Base-by-base conservation (phyloP, 2,797 vertebrate genomes). In the Myotis vivesi region DNA sequence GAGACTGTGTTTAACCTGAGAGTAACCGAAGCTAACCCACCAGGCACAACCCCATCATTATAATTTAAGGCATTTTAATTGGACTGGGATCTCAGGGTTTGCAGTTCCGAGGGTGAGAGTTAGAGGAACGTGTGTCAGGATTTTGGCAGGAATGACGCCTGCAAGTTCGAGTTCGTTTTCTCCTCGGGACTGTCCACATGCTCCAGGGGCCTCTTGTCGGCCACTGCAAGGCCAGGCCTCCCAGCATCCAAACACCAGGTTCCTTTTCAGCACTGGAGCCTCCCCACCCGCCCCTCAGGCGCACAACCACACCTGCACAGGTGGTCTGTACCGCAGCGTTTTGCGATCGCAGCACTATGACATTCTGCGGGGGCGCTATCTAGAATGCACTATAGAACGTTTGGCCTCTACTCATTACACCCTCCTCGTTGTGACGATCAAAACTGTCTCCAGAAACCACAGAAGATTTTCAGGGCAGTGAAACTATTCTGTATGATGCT, bases 61-160 rank as follows among this genome's bases (percentile, higher is more conserved):
- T 20, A 20, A 90, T 81, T 91, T 85, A 6, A 66, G 75, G 55
- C 85, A 57, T 95, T 95, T 96, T 91, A 71, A 92, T 66, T 92
- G 90, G 62, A 92, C 76, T 92, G 55, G 83, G 87, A 68, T 72
- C 49, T 85, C 12, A 23, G 88, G 84, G 77, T 89, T 75, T 94
- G 79, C 94, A 79, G 83, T 90, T 91, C 91, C 94, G 83, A 94
- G 89, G 44, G 69, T 77, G 25, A 68, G 49, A 76, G 85, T 84
- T 93, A 76, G 57, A 95, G 82, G 83, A 93, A 86, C 51, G 33
- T 55, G 68, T 81, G 25, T 59, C 16, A 17, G 38, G 66, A 80
- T 81, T 81, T 51, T 4, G 64, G 83, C 41, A 92, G 86, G 86
- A 90, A 86, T 82, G 75, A 30, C 86, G 76, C 55, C 84, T 59